These are phyloP conservation scores for Phenacoccus solenopsis DNA, from an alignment of 1,140 invertebrate species.

Conservation along the genomic window DNA sequence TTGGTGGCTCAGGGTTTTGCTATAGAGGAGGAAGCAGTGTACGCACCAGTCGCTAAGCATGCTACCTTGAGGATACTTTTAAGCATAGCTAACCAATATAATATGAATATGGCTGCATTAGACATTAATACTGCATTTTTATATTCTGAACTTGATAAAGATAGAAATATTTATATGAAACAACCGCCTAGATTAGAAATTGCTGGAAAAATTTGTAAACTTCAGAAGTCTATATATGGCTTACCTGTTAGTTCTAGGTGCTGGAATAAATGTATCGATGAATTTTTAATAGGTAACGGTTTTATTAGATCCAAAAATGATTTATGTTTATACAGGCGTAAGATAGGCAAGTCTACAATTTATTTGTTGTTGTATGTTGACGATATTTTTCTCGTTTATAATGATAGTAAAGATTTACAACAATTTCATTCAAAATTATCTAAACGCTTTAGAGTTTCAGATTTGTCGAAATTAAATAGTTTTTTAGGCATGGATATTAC, in stretches of 20 bases:
- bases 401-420: not conserved
- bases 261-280: conserved; percentile 12
- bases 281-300: not conserved
- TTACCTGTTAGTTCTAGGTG: not conserved
- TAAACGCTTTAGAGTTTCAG: not conserved
- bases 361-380: conserved; percentile 15
- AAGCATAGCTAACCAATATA: no score
- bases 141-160: conserved; percentile 1
- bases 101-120: no score
- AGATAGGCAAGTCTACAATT: not conserved
- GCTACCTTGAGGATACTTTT: no score
- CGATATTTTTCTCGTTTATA: not conserved
- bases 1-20: no score
- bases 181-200: conserved; percentile 19
- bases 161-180: conserved; percentile 9
- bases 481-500: conserved; percentile 18
- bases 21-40: no score
- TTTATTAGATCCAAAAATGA: conserved; percentile 1
- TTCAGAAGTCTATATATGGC: conserved; percentile 19
- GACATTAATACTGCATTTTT: conserved; percentile 15
- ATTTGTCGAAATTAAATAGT: not conserved
- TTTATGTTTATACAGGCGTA: not conserved
- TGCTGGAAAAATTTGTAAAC: conserved; percentile 7
- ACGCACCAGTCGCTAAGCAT: no score
- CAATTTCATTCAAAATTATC: not conserved